Base-by-base conservation (phyloP, 2,797 vertebrate genomes). In the Atherinosoma microstoma region DNA sequence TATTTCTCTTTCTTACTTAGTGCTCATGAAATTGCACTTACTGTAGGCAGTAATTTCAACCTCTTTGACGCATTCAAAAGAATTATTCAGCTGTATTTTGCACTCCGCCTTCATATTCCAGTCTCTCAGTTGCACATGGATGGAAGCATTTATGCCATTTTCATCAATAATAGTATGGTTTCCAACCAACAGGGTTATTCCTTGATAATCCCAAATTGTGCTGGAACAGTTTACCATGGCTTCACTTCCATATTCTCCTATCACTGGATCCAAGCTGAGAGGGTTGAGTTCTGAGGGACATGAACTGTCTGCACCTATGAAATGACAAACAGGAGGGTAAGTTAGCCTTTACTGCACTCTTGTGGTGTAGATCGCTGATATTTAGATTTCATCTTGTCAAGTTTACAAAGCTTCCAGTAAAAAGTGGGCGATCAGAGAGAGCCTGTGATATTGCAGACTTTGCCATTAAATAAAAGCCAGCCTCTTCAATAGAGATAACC, bases 131-230 rank as follows among this genome's bases (percentile, higher is more conserved):
- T 12, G 71, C 0, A 8, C 0, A 0, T 13, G 0, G 0, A 0
- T 0, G 0, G 3, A 8, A 0, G 18, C 1, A 49, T 5, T 0
- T 0, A 0, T 0, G 0, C 24, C 6, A 0, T 0, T 0, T 0
- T 29, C 1, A 0, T 0, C 0, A 0, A 0, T 0, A 54, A 0
- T 0, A 1, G 0, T 1, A 29, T 0, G 0, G 9, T 30, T 42
- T 70, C 32, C 63, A 59, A 18, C 1, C 5, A 0, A 61, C 84
- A 82, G 89, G 59, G 7, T 36, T 0, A 90, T 65, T 30, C 20
- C 36, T 0, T 34, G 0, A 54, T 57, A 6, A 0, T 40, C 0
- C 0, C 7, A 0, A 0, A 0, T 0, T 4, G 0, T 0, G n/a
- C 24, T 82, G 47, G 9, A 51, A 54, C 92, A 92, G 68, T 80